phyloP scores from a whole-genome alignment of 2,113 vertebrate species.

The Lutjanus erythropterus region DNA sequence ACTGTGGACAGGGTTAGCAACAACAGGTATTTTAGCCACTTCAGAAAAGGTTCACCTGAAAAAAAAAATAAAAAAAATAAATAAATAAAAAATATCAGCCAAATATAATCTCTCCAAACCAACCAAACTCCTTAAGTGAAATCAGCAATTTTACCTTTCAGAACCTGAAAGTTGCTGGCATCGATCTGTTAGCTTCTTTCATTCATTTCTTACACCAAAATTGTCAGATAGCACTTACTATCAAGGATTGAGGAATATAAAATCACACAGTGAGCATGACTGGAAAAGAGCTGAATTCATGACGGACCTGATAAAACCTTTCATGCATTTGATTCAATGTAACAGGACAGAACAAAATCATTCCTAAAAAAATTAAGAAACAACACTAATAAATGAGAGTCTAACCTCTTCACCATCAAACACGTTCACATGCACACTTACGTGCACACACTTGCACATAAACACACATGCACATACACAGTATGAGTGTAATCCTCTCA shows the following conservation, averaged over 20 bases:
- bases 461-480: slow-evolving; percentile 42
- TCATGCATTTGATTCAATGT: background rate
- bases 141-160: too few species aligned
- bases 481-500: slow-evolving; percentile 76
- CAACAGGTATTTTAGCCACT: too few species aligned
- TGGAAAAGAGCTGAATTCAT: background rate
- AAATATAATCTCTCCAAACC: too few species aligned
- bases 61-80: too few species aligned
- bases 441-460: slow-evolving; percentile 5
- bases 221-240: slow-evolving; percentile 3
- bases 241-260: background rate
- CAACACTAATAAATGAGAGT: background rate
- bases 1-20: too few species aligned
- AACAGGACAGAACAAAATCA: slow-evolving; percentile 1
- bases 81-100: too few species aligned
- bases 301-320: background rate
- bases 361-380: slow-evolving; percentile 7
- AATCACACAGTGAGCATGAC: background rate
- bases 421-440: background rate
- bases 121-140: too few species aligned
- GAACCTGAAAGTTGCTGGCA: too few species aligned
- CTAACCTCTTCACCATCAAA: background rate
- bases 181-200: too few species aligned
- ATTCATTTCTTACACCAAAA: slow-evolving; percentile 14
- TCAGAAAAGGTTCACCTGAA: too few species aligned